Percentiles rank a stretch among this genome's conserved stretches.
Evolutionary conservation across 2,797 vertebrate genomes (phyloP).

Genomic region (Diceros bicornis): DNA sequence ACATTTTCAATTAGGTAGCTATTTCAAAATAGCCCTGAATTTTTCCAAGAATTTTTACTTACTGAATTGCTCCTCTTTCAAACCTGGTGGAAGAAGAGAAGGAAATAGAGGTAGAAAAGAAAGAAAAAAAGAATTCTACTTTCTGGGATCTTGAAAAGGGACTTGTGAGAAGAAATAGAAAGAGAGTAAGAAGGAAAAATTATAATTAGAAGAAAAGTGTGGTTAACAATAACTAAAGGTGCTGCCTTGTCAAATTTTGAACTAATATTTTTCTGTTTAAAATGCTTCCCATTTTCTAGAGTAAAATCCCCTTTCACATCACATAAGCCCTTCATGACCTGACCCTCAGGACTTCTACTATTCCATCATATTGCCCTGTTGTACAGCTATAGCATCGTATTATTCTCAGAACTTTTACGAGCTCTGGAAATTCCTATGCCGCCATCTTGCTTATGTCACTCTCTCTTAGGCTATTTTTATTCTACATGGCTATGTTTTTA

Average conservation of each 20-base stretch:
- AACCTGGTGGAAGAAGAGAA: neutral
- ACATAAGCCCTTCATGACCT: neutral
- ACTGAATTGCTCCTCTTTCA: neutral
- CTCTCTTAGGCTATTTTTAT: neutral
- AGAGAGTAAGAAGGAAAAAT: too few species aligned
- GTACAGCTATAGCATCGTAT: fast-evolving
- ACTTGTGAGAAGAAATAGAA: neutral
- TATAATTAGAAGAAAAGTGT: neutral
- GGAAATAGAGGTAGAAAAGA: neutral
- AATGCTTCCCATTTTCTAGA: neutral
- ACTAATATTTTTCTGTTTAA: neutral
- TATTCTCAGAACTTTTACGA: neutral
- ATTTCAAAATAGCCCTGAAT: neutral
- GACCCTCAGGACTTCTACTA: neutral
- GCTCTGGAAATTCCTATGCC: fast-evolving
- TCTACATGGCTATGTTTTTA: neutral
- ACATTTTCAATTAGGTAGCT: neutral
- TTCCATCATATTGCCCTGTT: neutral
- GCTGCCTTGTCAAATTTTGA: neutral
- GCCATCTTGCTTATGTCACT: neutral
- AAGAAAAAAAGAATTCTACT: neutral
- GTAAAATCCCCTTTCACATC: neutral
- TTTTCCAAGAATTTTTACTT: neutral
- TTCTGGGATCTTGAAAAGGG: neutral
- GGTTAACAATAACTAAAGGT: neutral